Evolutionary conservation across 2,113 vertebrate genomes (phyloP).

Genomic region (Crypturellus undulatus): DNA sequence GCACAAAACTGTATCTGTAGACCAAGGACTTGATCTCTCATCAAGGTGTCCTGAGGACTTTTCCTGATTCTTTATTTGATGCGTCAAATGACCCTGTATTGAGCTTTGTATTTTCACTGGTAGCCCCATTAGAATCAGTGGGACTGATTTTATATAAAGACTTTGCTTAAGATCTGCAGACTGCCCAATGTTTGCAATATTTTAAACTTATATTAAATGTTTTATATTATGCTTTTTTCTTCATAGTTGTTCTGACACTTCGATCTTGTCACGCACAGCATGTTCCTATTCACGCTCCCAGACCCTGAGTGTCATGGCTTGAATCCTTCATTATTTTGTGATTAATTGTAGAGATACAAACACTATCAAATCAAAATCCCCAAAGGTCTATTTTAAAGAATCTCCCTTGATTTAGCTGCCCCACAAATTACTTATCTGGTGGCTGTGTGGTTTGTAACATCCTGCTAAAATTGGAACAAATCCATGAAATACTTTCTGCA

Average conservation of each 20-base stretch:
- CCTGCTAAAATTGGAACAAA: conserved; percentile 61
- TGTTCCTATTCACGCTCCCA: conserved; percentile 30
- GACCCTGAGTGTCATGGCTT: not conserved
- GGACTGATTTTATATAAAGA: not conserved
- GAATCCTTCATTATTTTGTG: conserved; percentile 46
- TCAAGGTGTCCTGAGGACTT: not conserved
- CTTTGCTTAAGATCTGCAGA: conserved; percentile 3
- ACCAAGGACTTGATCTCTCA: not conserved
- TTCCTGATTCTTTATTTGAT: not conserved
- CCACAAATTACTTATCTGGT: conserved; percentile 60
- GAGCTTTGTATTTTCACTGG: not conserved
- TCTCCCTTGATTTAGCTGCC: conserved; percentile 55
- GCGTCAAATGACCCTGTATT: not conserved
- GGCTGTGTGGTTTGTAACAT: conserved; percentile 66
- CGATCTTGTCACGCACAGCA: conserved; percentile 20
- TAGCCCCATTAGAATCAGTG: not conserved
- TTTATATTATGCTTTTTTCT: not conserved
- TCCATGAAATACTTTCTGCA: conserved; percentile 57
- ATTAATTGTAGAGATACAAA: conserved; percentile 54
- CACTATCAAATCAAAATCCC: conserved; percentile 54
- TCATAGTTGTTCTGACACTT: conserved; percentile 23
- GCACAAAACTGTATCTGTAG: not conserved
- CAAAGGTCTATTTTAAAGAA: conserved; percentile 9
- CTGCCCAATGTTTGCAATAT: not conserved
- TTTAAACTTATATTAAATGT: not conserved